A percentile compares a stretch with the other conserved stretches of the same genome.
Evolutionary conservation across 2,888 invertebrate species (phyloP).

Genomic region (Ectemnius continuus): DNA sequence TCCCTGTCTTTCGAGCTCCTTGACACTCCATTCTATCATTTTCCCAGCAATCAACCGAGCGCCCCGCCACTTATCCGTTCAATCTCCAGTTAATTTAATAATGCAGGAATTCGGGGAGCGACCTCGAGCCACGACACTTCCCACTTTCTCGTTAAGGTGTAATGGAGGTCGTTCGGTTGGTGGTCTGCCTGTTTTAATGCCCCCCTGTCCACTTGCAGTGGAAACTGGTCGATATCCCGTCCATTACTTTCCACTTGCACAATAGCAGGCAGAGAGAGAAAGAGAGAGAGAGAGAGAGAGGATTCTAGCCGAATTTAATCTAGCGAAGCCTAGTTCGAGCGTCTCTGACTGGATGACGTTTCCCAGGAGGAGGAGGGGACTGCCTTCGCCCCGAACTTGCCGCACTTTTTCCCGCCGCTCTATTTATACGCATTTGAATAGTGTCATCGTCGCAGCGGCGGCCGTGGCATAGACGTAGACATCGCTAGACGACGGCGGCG

Average conservation of each 20-base stretch:
- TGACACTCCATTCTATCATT: too few relatives aligned
- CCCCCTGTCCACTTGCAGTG: background rate
- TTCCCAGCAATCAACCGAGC: too few relatives aligned
- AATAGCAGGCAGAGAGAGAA: background rate
- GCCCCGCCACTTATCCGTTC: too few relatives aligned
- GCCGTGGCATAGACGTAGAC: constrained; percentile 6
- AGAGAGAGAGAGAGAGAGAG: too few relatives aligned
- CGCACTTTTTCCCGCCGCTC: constrained; percentile 5
- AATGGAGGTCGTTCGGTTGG: background rate
- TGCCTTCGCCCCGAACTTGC: constrained; percentile 58
- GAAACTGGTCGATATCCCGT: background rate
- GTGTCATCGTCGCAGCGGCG: background rate
- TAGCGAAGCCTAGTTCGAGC: background rate
- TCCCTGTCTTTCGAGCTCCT: too few relatives aligned
- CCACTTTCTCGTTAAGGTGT: background rate
- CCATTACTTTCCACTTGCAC: background rate
- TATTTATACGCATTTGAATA: constrained; percentile 45
- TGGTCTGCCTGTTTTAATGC: background rate
- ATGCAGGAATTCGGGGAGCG: background rate
- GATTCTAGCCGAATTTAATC: background rate
- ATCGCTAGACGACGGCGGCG: background rate
- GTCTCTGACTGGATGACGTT: background rate
- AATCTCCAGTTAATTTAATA: too few relatives aligned
- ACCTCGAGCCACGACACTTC: background rate
- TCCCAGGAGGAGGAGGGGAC: background rate